Evolutionary conservation across 2,113 vertebrate species (phyloP).

Genomic region (Odontesthes bonariensis): DNA sequence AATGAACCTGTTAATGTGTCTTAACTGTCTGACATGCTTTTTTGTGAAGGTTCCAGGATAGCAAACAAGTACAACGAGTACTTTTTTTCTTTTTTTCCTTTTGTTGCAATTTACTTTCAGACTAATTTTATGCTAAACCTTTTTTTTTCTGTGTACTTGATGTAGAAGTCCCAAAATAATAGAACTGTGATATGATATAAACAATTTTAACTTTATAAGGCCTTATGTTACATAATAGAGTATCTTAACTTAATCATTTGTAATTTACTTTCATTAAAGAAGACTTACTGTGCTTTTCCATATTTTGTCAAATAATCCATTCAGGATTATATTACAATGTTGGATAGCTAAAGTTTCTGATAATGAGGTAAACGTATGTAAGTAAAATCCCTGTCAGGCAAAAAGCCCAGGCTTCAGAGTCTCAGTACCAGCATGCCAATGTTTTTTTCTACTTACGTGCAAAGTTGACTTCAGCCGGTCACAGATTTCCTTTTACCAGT

Average conservation of each 20-base stretch:
- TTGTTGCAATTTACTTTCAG: not conserved
- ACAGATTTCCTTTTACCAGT: too few relatives aligned
- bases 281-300: not conserved
- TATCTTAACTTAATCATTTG: not conserved
- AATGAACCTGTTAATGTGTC: constrained; percentile 15
- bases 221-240: not conserved
- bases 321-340: not conserved
- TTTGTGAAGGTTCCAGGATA: not conserved
- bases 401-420: not conserved
- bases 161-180: not conserved
- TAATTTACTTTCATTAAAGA: not conserved
- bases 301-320: not conserved
- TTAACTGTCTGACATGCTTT: constrained; percentile 2
- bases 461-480: not conserved
- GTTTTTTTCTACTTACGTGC: not conserved
- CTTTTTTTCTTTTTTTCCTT: not conserved
- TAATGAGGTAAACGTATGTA: not conserved
- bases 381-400: not conserved
- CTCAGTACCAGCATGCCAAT: too few relatives aligned
- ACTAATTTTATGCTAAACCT: too few relatives aligned
- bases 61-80: not conserved
- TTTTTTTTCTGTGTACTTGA: not conserved
- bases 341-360: not conserved
- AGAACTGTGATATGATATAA: too few relatives aligned
- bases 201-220: not conserved